phyloP scores from a whole-genome alignment of 2,888 invertebrate species.

The Hypolimnas misippus region DNA sequence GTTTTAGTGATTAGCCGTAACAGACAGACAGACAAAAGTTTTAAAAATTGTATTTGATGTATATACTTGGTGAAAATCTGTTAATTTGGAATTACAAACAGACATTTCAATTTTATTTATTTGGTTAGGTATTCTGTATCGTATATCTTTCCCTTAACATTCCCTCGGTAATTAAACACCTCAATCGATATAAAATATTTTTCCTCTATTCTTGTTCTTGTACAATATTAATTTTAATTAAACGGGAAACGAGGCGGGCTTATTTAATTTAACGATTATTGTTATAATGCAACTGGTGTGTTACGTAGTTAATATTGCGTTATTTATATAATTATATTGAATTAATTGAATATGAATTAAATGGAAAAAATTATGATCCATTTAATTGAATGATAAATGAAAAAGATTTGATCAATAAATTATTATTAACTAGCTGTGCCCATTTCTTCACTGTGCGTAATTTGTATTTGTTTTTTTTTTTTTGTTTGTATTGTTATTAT shows the following conservation, averaged over 20 bases:
- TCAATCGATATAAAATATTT: conserved; percentile 51
- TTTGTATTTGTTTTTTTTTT: too few species aligned
- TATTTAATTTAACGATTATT: conserved; percentile 38
- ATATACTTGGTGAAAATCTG: too few species aligned
- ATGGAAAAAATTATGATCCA: background rate
- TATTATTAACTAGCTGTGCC: background rate
- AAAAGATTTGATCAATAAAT: background rate
- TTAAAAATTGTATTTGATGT: too few species aligned
- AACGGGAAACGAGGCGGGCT: conserved; percentile 41
- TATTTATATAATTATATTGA: conserved; percentile 2
- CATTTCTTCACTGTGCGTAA: background rate
- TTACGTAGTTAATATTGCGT: conserved; percentile 15
- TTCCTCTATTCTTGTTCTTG: conserved; percentile 43
- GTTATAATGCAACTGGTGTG: conserved; percentile 20
- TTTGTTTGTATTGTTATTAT: too few species aligned
- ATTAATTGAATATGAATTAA: background rate
- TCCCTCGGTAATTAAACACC: conserved; percentile 46
- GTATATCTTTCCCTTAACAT: conserved; percentile 28
- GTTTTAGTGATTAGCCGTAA: too few species aligned
- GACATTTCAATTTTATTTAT: too few species aligned
- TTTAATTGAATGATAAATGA: background rate
- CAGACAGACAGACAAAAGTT: too few species aligned
- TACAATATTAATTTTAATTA: conserved; percentile 52
- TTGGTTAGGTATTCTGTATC: too few species aligned
- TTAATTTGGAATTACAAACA: too few species aligned